Percentiles rank a stretch among this genome's conserved stretches.
Conservation (phyloP, 1,140 invertebrate genomes). For the Drosophila kanapiae region DNA sequence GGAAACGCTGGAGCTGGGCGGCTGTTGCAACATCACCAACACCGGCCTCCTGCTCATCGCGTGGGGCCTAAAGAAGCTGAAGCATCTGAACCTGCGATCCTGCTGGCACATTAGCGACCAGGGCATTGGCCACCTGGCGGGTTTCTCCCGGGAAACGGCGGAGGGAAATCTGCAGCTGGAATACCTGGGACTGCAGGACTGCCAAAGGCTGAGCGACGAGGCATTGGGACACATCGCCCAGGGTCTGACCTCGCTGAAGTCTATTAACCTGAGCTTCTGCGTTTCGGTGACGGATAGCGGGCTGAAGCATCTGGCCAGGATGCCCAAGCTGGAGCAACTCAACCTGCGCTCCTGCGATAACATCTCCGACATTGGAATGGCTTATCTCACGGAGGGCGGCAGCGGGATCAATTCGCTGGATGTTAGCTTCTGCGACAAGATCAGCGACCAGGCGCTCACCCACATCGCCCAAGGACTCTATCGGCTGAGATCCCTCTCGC, state of each 20-base stretch:
- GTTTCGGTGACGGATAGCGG: slow-evolving; percentile 96
- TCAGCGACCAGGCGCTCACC: slow-evolving; percentile 94
- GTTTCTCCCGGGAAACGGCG: slow-evolving; percentile 88
- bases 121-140: slow-evolving; percentile 94
- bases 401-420: slow-evolving; percentile 92
- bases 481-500: slow-evolving; percentile 92
- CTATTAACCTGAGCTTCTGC: slow-evolving; percentile 97
- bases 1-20: slow-evolving; percentile 94
- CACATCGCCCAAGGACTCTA: slow-evolving; percentile 95
- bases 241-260: slow-evolving; percentile 90
- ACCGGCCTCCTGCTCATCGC: slow-evolving; percentile 93
- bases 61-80: slow-evolving; percentile 93
- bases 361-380: slow-evolving; percentile 96
- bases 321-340: slow-evolving; percentile 93
- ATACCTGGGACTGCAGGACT: slow-evolving; percentile 95
- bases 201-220: slow-evolving; percentile 96
- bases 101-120: slow-evolving; percentile 96
- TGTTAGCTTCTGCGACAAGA: slow-evolving; percentile 98
- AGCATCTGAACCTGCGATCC: slow-evolving; percentile 93
- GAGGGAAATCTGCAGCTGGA: slow-evolving; percentile 91
- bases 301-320: slow-evolving; percentile 94
- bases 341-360: slow-evolving; percentile 97
- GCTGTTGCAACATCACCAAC: slow-evolving; percentile 96
- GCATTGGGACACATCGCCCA: slow-evolving; percentile 93
- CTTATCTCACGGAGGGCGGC: slow-evolving; percentile 94